Base-by-base conservation (phyloP, 2,888 invertebrate species). In the Meta bourneti region DNA sequence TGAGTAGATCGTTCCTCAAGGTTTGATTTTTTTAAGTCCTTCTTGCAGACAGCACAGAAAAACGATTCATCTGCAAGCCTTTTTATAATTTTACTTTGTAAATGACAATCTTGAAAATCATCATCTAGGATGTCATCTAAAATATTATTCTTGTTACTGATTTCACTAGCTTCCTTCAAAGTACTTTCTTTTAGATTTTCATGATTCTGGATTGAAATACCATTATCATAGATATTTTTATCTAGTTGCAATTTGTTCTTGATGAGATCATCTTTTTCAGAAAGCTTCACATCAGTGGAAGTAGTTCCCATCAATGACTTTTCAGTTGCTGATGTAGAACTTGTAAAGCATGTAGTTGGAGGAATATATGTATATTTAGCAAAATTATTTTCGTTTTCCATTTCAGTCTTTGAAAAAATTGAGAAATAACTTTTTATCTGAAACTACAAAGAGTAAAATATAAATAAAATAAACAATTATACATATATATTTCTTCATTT, bases 1-100 rank as follows among this genome's bases (percentile, higher is more conserved):
- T 91, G 91, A 61, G 82, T 11, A 51, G 72, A 16, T 20, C 91
- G 83, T 49, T 87, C 54, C 7, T 88, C 61, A 49, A 88, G 11
- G 34, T 87, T 72, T 19, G 87, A 72, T 61, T 78, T 34, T 6
- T 82, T 79, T 72, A 91, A 78, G 74, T 91, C 83, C 16, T 20
- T 49, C n/a, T 87, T 82, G 52, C 91, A 91, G 2, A 91, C 75
- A 34, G 81, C 75, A 69, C 91, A 91, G 16, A 74, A 48, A 81
- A 81, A 81, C 13, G 81, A 13, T 19, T 7, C 5, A 34, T 20
- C 34, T 61, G 78, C 85, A 8, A 69, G 72, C 16, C 13, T 75
- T n/a, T 88, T 81, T 13, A 6, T 52, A 52, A 9, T 34, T 80
- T 80, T 49, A 8, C 9, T 88, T 75, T 75, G 16, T 61, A 81